These are phyloP conservation scores for Hydrolagus affinis DNA, from an alignment of 2,113 vertebrate genomes.

Conservation along the genomic window DNA sequence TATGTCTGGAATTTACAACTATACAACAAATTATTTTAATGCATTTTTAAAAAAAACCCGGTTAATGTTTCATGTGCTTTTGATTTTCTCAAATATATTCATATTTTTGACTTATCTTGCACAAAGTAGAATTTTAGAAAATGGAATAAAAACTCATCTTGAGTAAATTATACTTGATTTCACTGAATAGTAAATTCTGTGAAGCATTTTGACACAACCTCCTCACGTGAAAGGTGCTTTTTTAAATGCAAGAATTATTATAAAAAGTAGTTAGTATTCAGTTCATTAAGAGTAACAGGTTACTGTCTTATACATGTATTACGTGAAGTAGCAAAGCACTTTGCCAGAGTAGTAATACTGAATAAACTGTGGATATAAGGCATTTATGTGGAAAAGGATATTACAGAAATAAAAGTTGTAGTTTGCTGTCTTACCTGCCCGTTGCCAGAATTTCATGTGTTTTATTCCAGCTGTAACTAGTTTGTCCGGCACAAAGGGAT, in stretches of 20 bases:
- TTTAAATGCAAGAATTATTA: no score
- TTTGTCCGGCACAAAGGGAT: constrained; percentile 90
- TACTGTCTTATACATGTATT: not conserved
- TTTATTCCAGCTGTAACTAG: constrained; percentile 94
- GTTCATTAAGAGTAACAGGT: not conserved
- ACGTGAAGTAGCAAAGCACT: not conserved
- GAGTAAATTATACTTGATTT: not conserved
- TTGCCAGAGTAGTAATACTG: not conserved
- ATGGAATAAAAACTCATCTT: not conserved
- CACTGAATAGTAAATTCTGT: no score
- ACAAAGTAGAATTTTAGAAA: not conserved
- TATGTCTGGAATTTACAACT: not conserved
- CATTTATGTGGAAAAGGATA: not conserved
- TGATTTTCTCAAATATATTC: not conserved
- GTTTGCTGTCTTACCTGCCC: constrained; percentile 70
- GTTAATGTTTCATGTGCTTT: not conserved
- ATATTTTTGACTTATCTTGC: not conserved
- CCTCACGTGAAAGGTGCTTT: no score
- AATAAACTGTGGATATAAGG: not conserved
- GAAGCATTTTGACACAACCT: no score
- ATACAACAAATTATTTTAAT: not conserved
- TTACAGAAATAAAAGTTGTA: not conserved
- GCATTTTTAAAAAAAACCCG: not conserved
- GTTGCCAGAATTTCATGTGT: constrained; percentile 94
- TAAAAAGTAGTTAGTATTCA: no score